Percentiles rank a stretch among this genome's conserved stretches.
phyloP scores from a whole-genome alignment of 2,888 invertebrate species.

The Cybosia mesomella region DNA sequence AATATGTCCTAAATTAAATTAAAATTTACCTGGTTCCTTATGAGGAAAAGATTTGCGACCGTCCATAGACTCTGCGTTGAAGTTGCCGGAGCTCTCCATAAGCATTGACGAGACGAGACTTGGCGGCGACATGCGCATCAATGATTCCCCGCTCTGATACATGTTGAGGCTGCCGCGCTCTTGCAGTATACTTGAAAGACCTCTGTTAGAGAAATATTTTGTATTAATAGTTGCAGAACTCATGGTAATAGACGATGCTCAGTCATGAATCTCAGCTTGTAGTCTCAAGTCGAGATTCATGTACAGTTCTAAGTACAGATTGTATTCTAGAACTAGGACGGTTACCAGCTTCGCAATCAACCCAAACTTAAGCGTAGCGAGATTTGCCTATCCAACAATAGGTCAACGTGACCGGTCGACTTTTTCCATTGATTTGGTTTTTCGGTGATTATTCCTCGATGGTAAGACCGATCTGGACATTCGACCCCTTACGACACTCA shows the following conservation, averaged over 20 bases:
- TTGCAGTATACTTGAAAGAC: constrained; percentile 73
- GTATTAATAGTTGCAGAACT: not conserved
- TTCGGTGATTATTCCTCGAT: too few relatives aligned
- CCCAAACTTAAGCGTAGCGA: too few relatives aligned
- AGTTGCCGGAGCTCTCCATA: constrained; percentile 82
- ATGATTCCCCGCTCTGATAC: constrained; percentile 81
- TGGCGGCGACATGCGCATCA: constrained; percentile 86
- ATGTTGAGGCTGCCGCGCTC: constrained; percentile 80
- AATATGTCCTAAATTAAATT: not conserved
- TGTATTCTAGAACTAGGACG: too few relatives aligned
- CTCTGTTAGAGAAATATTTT: constrained; percentile 54
- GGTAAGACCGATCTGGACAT: too few relatives aligned
- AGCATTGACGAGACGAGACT: constrained; percentile 87
- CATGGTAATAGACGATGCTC: not conserved
- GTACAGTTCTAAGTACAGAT: too few relatives aligned
- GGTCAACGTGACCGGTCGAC: too few relatives aligned
- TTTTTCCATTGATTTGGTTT: too few relatives aligned
- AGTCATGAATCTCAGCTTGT: too few relatives aligned
- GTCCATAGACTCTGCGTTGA: constrained; percentile 77
- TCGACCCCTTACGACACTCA: too few relatives aligned
- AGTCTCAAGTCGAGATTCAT: too few relatives aligned
- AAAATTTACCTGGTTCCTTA: constrained; percentile 69
- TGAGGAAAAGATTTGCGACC: constrained; percentile 71
- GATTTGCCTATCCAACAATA: too few relatives aligned
- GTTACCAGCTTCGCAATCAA: too few relatives aligned